Conservation (phyloP, 1,140 invertebrate species). For the Hermetia illucens region DNA sequence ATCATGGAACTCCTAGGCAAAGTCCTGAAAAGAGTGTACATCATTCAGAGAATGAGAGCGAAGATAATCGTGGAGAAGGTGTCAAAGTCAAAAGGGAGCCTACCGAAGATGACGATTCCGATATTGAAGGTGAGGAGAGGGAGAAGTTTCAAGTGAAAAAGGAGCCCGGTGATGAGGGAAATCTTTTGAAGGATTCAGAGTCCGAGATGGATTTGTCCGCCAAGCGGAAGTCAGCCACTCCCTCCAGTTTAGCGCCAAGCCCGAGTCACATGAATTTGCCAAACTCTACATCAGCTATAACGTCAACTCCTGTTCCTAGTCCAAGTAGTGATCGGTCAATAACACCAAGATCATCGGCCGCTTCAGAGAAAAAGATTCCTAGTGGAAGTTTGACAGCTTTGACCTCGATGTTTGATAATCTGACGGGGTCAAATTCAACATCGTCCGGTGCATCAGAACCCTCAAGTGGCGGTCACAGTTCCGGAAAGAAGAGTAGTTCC, state of each 20-base stretch:
- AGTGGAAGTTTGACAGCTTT: slow-evolving; percentile 60
- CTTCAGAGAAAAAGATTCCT: slow-evolving; percentile 42
- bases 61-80: slow-evolving; percentile 7
- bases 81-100: slow-evolving; percentile 36
- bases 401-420: slow-evolving; percentile 79
- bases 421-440: slow-evolving; percentile 40
- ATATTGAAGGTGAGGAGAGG: slow-evolving; percentile 16
- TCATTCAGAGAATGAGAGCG: slow-evolving; percentile 3
- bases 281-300: slow-evolving; percentile 4
- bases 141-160: slow-evolving; percentile 16
- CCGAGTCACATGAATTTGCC: slow-evolving; percentile 26
- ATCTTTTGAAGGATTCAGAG: slow-evolving; percentile 4
- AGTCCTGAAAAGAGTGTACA: slow-evolving; percentile 48
- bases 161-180: slow-evolving; percentile 10
- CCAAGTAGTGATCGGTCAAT: slow-evolving; percentile 60
- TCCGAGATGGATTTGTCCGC: slow-evolving; percentile 11
- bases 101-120: slow-evolving; percentile 33
- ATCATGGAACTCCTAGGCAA: slow-evolving; percentile 50
- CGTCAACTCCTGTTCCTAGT: slow-evolving; percentile 36
- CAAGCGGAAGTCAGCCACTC: slow-evolving; percentile 26
- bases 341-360: slow-evolving; percentile 50
- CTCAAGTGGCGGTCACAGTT: slow-evolving; percentile 30
- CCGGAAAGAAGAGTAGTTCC: slow-evolving; percentile 6
- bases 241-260: slow-evolving; percentile 38
- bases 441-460: slow-evolving; percentile 26